Evolutionary conservation across 2,797 vertebrate species (phyloP).

Genomic region (Xenentodon cancila): DNA sequence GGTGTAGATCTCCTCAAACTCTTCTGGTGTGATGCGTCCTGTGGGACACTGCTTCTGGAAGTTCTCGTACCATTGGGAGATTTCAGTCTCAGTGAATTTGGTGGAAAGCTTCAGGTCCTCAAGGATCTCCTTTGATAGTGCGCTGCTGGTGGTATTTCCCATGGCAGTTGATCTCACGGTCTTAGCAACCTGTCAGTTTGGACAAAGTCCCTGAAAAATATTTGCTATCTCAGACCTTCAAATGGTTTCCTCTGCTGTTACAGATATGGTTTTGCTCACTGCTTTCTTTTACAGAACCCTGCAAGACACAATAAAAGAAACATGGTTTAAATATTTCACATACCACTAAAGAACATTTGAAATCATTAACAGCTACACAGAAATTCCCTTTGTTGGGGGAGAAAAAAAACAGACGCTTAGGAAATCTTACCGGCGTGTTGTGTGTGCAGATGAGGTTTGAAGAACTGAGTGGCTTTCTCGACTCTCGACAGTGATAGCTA

Average conservation of each 20-base stretch:
- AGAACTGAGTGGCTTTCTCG: constrained; percentile 35
- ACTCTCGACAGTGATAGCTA: constrained; percentile 51
- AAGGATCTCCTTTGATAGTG: constrained; percentile 85
- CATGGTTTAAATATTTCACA: background rate
- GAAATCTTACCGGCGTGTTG: constrained; percentile 53
- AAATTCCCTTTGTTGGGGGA: background rate
- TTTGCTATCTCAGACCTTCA: constrained; percentile 42
- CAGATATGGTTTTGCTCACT: constrained; percentile 7
- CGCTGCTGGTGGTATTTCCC: constrained; percentile 84
- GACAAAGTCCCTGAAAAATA: constrained; percentile 39
- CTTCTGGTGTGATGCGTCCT: constrained; percentile 79
- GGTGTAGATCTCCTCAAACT: constrained; percentile 84
- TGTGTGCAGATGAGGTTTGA: constrained; percentile 32
- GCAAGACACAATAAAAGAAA: constrained; percentile 7
- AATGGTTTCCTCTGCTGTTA: constrained; percentile 22
- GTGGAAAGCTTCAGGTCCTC: constrained; percentile 85
- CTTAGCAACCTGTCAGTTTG: constrained; percentile 16
- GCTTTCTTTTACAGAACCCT: constrained; percentile 16
- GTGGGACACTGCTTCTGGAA: constrained; percentile 85
- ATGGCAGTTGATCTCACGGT: constrained; percentile 58
- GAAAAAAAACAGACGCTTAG: background rate
- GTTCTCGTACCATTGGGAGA: constrained; percentile 85
- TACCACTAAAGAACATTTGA: background rate
- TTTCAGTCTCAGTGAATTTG: constrained; percentile 80
- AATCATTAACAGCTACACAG: background rate